Evolutionary conservation across 2,113 vertebrate genomes (phyloP).

Genomic region (Aramus guarauna): DNA sequence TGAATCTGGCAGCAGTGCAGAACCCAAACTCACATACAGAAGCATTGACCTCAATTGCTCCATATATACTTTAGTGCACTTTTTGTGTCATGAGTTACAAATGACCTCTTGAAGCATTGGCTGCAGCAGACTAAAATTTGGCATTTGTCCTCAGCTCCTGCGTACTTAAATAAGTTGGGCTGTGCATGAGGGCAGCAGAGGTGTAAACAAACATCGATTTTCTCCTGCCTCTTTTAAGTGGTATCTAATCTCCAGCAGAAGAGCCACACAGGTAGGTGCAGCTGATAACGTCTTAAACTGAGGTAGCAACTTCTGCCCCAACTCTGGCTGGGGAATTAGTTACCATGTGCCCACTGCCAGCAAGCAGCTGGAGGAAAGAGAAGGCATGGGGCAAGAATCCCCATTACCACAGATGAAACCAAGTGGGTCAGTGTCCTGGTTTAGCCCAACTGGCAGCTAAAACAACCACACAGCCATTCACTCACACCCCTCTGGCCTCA

Average conservation of each 20-base stretch:
- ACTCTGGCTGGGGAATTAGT: background rate
- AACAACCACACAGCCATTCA: too few relatives aligned
- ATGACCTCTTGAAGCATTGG: background rate
- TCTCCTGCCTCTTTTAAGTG: background rate
- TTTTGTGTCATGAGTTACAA: background rate
- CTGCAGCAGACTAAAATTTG: background rate
- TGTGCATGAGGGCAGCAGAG: background rate
- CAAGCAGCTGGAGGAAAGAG: background rate
- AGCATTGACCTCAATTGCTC: background rate
- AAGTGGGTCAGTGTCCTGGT: background rate
- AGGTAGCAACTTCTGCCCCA: background rate
- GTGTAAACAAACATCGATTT: background rate
- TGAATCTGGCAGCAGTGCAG: background rate
- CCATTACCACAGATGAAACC: background rate
- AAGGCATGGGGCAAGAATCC: background rate
- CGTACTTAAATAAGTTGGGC: background rate
- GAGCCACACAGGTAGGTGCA: background rate
- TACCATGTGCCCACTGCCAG: background rate
- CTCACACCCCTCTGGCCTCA: too few relatives aligned
- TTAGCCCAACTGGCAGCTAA: too few relatives aligned
- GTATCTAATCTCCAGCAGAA: background rate
- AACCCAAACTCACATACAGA: background rate
- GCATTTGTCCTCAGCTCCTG: background rate
- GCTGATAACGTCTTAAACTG: background rate
- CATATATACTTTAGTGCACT: background rate